Conservation (phyloP, 2,113 vertebrate genomes). For the Myocastor coypus region DNA sequence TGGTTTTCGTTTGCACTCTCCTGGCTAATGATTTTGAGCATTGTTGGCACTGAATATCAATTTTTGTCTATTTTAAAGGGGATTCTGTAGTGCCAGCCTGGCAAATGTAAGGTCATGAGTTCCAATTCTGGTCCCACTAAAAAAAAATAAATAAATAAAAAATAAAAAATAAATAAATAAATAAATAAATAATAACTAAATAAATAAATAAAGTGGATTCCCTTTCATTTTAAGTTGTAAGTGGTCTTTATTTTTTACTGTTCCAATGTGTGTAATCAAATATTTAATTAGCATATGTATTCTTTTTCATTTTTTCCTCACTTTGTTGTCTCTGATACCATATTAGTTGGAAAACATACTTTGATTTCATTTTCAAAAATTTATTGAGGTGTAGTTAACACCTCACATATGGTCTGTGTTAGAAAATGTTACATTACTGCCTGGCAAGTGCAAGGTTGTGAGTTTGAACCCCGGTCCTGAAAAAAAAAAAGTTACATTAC, state of each 20-base stretch:
- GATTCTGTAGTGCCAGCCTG: too few relatives aligned
- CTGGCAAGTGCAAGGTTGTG: too few relatives aligned
- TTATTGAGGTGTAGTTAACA: neutral
- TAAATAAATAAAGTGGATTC: too few relatives aligned
- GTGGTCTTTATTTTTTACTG: neutral
- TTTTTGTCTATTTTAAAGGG: neutral
- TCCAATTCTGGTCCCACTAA: too few relatives aligned
- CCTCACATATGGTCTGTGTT: neutral
- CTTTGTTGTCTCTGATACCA: neutral
- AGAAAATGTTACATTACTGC: neutral
- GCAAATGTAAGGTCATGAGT: too few relatives aligned
- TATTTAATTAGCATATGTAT: neutral
- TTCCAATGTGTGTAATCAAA: neutral
- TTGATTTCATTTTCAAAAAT: neutral
- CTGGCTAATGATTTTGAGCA: neutral
- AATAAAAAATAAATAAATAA: too few relatives aligned
- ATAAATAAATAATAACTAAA: too few relatives aligned
- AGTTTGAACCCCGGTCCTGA: too few relatives aligned
- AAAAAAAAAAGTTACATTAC: too few relatives aligned
- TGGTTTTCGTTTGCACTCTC: conserved; percentile 18
- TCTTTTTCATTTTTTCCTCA: neutral
- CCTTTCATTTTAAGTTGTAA: neutral
- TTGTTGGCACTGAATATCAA: neutral
- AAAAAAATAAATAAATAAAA: too few relatives aligned
- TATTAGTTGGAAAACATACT: neutral